Evolutionary conservation across 2,113 vertebrate genomes (phyloP), one percentile per base, ranked within the genome.

Genomic region (Carassius auratus): DNA sequence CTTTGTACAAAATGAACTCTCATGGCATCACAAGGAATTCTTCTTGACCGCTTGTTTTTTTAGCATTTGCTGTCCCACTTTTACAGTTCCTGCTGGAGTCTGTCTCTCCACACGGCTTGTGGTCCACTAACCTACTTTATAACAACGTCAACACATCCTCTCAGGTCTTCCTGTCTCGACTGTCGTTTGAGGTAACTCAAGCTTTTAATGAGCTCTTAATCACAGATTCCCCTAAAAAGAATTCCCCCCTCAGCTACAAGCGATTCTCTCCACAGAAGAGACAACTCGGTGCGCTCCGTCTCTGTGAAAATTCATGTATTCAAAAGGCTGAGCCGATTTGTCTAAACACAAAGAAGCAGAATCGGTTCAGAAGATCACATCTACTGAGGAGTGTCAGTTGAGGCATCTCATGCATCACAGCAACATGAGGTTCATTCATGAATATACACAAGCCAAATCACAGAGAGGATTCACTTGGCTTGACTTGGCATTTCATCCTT

Each of bases 51-150:
- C 89, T 91, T 66, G 30, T 89, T 91, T 91, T 91, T 89, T 83
- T 88, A 21, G 8, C 91, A 87, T 92, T 91, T 89, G 26, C 85
- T 86, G 85, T 78, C 91, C 85, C 88, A 90, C 91, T 93, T 93
- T 92, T 14, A 90, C 88, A 84, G 89, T 93, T 91, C 61, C 88
- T 84, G 12, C 78, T 62, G 68, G 80, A 86, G 33, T 87, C 59
- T 64, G 19, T 68, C 81, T 86, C 33, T 78, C 85, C 84, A 52
- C 86, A 62, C 5, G 78, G 88, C 87, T 89, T 91, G 90, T 92
- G 93, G 92, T 94, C 93, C 91, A 94, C 93, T 94, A 94, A 95
- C 94, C 94, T 93, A 94, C 85, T 94, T 95, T 93, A 89, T 89
- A 91, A 90, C 81, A 89, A 92, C 93, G 91, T 91, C 92, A 91